A percentile compares a stretch with the other conserved stretches of the same genome.
Evolutionary conservation across 2,113 vertebrate species (phyloP).

Genomic region (Papio anubis): DNA sequence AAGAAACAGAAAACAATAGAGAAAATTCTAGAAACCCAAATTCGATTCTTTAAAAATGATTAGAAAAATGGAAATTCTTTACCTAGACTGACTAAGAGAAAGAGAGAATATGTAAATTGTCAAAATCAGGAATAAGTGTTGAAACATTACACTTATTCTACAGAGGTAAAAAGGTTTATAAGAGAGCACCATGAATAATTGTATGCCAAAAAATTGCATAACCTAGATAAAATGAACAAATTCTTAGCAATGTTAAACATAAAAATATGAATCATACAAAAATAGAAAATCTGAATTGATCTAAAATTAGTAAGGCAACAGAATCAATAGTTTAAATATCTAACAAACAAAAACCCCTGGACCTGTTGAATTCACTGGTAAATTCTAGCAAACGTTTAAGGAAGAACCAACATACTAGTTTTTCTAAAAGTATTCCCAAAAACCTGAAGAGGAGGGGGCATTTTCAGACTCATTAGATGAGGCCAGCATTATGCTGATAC

Average conservation of each 20-base stretch:
- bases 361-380: not conserved
- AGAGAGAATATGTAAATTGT: not conserved
- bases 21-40: not conserved
- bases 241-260: not conserved
- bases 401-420: not conserved
- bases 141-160: not conserved
- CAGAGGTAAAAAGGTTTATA: not conserved
- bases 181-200: not conserved
- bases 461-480: not conserved
- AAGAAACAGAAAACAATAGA: not conserved
- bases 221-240: not conserved
- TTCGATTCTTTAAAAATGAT: not conserved
- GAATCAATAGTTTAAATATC: not conserved
- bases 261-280: not conserved
- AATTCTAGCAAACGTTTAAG: not conserved
- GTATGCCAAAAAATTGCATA: not conserved
- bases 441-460: not conserved
- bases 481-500: not conserved
- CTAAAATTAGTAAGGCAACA: not conserved
- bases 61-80: not conserved
- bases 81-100: not conserved
- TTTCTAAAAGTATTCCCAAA: not conserved
- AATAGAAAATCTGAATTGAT: not conserved
- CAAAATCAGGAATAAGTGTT: not conserved
- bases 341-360: not conserved